phyloP scores from a whole-genome alignment of 2,113 vertebrate species.

The pig (Sus scrofa) region T2T-Sscrofa CM000812.6:157082001-157082500 shows the following conservation, averaged over 20 bases:
- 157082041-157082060: not conserved
- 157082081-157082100: not conserved
- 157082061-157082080: not conserved
- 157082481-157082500: not conserved
- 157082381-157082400: not conserved
- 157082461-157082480: not conserved
- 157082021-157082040: not conserved
- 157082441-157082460: no score
- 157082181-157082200: not conserved
- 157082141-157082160: accelerated
- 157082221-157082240: not conserved
- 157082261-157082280: not conserved
- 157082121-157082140: not conserved
- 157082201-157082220: conserved; percentile 33
- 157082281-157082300: not conserved
- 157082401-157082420: accelerated
- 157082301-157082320: not conserved
- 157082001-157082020: not conserved
- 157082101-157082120: not conserved
- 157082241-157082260: not conserved
- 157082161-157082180: not conserved
- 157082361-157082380: no score
- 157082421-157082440: not conserved
- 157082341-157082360: not conserved
- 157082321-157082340: accelerated